Percentiles rank a stretch among this genome's conserved stretches.
Evolutionary conservation across 2,888 invertebrate species (phyloP).

Genomic region (Polyommatus iphigenia): DNA sequence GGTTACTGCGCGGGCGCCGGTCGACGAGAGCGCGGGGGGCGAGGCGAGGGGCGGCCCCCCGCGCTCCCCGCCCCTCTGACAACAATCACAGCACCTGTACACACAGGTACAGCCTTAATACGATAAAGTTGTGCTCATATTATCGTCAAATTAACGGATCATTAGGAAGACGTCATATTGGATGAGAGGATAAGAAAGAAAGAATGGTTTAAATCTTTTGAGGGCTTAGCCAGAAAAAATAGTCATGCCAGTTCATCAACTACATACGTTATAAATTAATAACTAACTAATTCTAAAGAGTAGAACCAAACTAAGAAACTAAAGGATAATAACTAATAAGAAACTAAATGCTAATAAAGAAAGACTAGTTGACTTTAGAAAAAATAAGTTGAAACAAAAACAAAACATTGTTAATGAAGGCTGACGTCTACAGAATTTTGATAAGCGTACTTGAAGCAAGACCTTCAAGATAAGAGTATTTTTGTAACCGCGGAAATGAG

Average conservation of each 20-base stretch:
- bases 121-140: not conserved
- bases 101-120: slow-evolving; percentile 17
- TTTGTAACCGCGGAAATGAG: not conserved
- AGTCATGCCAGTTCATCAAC: not conserved
- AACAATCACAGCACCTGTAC: slow-evolving; percentile 68
- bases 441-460: slow-evolving; percentile 38
- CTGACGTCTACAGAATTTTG: slow-evolving; percentile 1
- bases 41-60: slow-evolving; percentile 55
- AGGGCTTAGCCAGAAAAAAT: not conserved
- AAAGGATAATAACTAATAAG: no score
- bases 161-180: not conserved
- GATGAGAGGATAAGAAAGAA: not conserved
- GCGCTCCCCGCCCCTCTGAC: slow-evolving; percentile 61
- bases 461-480: slow-evolving; percentile 25
- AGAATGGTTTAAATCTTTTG: not conserved
- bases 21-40: slow-evolving; percentile 47
- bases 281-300: not conserved
- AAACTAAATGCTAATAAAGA: not conserved
- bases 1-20: slow-evolving; percentile 72
- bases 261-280: not conserved
- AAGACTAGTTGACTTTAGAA: not conserved
- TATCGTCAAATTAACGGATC: not conserved
- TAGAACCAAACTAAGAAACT: not conserved
- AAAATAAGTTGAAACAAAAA: not conserved
- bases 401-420: not conserved